phyloP scores from a whole-genome alignment of 1,140 invertebrate genomes.

The Gerris buenoi region DNA sequence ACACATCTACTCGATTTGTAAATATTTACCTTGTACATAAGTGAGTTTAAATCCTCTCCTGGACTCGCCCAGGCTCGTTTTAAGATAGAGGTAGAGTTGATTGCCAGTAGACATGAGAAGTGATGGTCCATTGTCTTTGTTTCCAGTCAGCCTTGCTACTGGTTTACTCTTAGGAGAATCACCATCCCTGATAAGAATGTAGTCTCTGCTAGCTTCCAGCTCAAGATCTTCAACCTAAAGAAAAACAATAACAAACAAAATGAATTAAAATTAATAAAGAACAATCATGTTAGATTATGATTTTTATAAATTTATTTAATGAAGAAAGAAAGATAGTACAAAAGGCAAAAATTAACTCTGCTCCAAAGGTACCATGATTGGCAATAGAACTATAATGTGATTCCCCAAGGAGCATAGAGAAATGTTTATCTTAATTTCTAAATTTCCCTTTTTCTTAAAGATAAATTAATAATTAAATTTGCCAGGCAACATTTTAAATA shows the following conservation, averaged over 20 bases:
- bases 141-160: constrained; percentile 67
- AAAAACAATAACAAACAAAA: not conserved
- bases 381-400: no score
- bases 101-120: constrained; percentile 82
- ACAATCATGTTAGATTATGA: not conserved
- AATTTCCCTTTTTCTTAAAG: no score
- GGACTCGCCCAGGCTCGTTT: constrained; percentile 74
- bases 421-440: no score
- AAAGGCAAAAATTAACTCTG: no score
- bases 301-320: not conserved
- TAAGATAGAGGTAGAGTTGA: constrained; percentile 79
- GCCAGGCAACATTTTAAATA: no score
- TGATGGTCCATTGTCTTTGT: constrained; percentile 55
- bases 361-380: no score
- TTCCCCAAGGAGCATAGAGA: no score
- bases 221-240: constrained; percentile 72
- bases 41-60: constrained; percentile 80
- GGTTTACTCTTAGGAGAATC: constrained; percentile 66
- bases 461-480: no score
- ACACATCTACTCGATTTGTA: no score
- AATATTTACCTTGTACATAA: constrained; percentile 53
- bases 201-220: constrained; percentile 69
- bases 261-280: not conserved
- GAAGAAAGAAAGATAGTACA: no score
- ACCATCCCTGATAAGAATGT: constrained; percentile 77